A percentile compares a stretch with the other conserved stretches of the same genome.
phyloP scores from a whole-genome alignment of 2,888 invertebrate species.

The Macaria notata region DNA sequence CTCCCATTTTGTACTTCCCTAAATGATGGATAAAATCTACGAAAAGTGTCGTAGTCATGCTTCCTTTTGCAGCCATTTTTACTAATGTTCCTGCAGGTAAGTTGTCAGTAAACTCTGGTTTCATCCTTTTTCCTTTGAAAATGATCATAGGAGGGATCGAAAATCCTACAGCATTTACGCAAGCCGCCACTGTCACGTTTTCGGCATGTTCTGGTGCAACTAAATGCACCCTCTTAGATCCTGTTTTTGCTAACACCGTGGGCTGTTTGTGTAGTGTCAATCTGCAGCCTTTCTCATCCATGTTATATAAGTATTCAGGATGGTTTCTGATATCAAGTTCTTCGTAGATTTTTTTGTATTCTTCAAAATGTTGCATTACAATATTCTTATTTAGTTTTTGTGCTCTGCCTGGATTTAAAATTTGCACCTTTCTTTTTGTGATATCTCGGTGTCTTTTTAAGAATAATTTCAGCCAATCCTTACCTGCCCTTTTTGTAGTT shows the following conservation, averaged over 20 bases:
- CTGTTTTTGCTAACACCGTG: constrained; percentile 16
- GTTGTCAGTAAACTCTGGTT: constrained; percentile 16
- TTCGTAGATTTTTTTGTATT: background rate
- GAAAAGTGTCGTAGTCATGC: constrained; percentile 19
- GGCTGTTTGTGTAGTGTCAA: constrained; percentile 14
- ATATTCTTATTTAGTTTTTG: background rate
- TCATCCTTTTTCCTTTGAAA: constrained; percentile 23
- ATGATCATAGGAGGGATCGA: background rate
- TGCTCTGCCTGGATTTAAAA: background rate
- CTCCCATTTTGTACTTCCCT: constrained; percentile 24
- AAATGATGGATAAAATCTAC: constrained; percentile 9
- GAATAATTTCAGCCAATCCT: background rate
- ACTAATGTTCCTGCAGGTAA: constrained; percentile 27
- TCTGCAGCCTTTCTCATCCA: constrained; percentile 37
- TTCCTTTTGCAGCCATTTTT: constrained; percentile 28
- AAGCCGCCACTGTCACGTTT: constrained; percentile 6
- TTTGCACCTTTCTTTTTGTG: background rate
- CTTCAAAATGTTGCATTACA: background rate
- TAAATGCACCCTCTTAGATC: constrained; percentile 34
- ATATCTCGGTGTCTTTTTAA: background rate
- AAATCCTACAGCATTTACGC: background rate
- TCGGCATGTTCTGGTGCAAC: constrained; percentile 33
- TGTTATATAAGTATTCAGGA: constrained; percentile 33
- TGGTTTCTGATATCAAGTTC: constrained; percentile 8
- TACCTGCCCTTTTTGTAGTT: background rate